A percentile compares a stretch with the other conserved stretches of the same genome.
These are phyloP conservation scores for Characodon lateralis DNA, from an alignment of 2,797 vertebrate species.

Conservation along the genomic window DNA sequence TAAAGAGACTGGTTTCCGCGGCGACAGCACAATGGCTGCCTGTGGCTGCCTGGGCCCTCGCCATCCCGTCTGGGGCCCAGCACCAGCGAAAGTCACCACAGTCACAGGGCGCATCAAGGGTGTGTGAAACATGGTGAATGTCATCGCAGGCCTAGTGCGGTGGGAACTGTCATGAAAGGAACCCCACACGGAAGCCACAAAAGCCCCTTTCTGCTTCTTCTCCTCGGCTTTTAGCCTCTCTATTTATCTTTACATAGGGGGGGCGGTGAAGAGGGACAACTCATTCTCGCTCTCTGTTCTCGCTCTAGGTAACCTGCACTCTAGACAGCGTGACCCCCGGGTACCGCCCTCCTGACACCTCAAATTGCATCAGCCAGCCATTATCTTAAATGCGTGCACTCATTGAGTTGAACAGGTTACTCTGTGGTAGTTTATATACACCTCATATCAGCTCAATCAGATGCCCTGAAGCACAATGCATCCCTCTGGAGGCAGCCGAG, in stretches of 20 bases:
- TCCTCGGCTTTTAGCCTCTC: conserved; percentile 80
- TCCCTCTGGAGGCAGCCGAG: conserved; percentile 16
- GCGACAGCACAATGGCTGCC: conserved; percentile 87
- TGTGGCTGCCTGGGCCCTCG: conserved; percentile 84
- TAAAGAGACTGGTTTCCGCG: conserved; percentile 89
- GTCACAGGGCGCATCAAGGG: conserved; percentile 77
- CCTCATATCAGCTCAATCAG: conserved; percentile 48
- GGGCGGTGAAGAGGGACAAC: conserved; percentile 73
- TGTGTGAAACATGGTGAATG: conserved; percentile 75
- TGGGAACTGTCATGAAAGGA: conserved; percentile 85
- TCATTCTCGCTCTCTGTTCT: conserved; percentile 29
- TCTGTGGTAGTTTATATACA: conserved; percentile 45
- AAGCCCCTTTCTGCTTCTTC: conserved; percentile 81
- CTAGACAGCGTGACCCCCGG: conserved; percentile 38
- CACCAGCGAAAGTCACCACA: conserved; percentile 88
- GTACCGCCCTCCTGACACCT: conserved; percentile 47
- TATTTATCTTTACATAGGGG: conserved; percentile 80
- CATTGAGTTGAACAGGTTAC: conserved; percentile 30
- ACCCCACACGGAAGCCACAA: conserved; percentile 82
- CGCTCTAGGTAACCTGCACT: conserved; percentile 35
- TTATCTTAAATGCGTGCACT: conserved; percentile 26
- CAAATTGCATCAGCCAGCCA: conserved; percentile 36
- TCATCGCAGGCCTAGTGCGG: conserved; percentile 76
- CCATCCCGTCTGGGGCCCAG: conserved; percentile 83
- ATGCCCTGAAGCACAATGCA: conserved; percentile 30